Evolutionary conservation across 2,113 vertebrate species (phyloP).

Genomic region (Ptychochromis oligacanthus): DNA sequence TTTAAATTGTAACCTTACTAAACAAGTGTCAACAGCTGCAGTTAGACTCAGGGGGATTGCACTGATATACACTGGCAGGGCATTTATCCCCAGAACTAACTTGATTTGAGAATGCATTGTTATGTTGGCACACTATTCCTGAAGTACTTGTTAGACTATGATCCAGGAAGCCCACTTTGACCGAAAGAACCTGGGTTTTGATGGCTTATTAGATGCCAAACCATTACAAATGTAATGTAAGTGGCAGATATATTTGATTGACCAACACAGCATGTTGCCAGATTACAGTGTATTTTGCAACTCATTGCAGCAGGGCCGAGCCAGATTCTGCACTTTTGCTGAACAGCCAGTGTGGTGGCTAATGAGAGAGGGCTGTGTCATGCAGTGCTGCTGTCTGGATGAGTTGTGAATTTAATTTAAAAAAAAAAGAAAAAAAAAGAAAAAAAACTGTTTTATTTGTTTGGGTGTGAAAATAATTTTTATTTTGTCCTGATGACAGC

Average conservation of each 20-base stretch:
- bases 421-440: no score
- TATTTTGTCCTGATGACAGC: not conserved
- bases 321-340: not conserved
- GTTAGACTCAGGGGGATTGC: not conserved
- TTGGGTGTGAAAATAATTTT: not conserved
- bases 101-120: not conserved
- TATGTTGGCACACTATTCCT: not conserved
- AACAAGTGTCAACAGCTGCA: conserved; percentile 7
- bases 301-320: not conserved
- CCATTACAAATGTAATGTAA: not conserved
- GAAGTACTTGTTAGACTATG: not conserved
- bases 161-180: not conserved
- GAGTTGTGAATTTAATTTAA: no score
- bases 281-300: not conserved
- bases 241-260: not conserved
- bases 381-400: not conserved
- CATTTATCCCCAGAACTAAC: not conserved
- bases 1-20: conserved; percentile 1
- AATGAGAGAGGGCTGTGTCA: not conserved
- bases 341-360: not conserved
- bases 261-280: not conserved
- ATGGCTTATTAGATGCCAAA: not conserved
- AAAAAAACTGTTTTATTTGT: not conserved
- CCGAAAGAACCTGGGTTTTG: not conserved
- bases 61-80: not conserved